Base-by-base conservation (phyloP, 2,888 invertebrate genomes). In the Rhopalosiphum nymphaeae region DNA sequence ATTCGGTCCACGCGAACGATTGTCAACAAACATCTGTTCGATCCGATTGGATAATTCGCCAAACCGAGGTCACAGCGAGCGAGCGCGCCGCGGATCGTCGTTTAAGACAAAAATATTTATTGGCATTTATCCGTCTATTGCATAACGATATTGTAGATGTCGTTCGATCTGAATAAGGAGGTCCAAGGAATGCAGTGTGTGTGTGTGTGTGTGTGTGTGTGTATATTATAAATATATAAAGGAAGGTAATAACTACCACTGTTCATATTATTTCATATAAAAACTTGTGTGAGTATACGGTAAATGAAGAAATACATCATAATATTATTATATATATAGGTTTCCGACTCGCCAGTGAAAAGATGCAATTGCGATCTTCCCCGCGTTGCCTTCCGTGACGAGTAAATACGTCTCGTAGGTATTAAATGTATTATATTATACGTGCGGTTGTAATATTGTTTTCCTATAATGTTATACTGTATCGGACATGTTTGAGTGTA, bases 21-120 rank as follows among this genome's bases (percentile, higher is more conserved):
- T 86, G 86, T 78, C 78, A 78, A n/a, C n/a, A 53, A 56, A 88
- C 53, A 88, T 88, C 88, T 88, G 88, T 88, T 88, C 56, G 88
- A 88, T 56, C 25, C 56, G 88, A 88, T 36, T 25, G 56, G 88
- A 88, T 88, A 88, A 88, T 53, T 88, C n/a, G 10, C 36, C 88
- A n/a, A n/a, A 25, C 88, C 53, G 49, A 88, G 88, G 88, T 88
- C 88, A 88, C 49, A 11, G 10, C n/a, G 42, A 25, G 21, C 67
- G n/a, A 67, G 5, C 16, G 67, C 67, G 13, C n/a, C n/a, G 67
- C n/a, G 36, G 78, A 78, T 78, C 78, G 78, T 78, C 78, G 78
- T 36, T 21, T 9, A 9, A 78, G 78, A 78, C 78, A 78, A 78
- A 36, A 78, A 21, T 78, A 78, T 78, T 53, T 78, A 25, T 78